A percentile compares a stretch with the other conserved stretches of the same genome.
phyloP scores from a whole-genome alignment of 2,888 invertebrate genomes.

The Drosophila longiperda region DNA sequence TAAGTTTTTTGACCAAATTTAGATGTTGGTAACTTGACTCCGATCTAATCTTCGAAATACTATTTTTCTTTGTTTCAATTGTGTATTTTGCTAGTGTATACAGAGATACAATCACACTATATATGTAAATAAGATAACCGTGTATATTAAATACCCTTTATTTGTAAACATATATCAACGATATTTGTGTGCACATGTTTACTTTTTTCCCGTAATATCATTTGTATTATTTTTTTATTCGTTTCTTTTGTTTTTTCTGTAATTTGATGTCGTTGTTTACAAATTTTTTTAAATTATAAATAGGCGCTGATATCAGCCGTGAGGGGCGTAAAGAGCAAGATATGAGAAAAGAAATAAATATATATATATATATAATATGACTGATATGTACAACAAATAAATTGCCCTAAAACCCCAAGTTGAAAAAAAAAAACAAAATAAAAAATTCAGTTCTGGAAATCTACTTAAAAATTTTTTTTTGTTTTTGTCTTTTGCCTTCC shows the following conservation, averaged over 20 bases:
- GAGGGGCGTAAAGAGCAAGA: background rate
- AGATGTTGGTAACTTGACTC: background rate
- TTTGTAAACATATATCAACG: slow-evolving; percentile 7
- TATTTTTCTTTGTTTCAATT: slow-evolving; percentile 25
- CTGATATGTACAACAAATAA: slow-evolving; percentile 25
- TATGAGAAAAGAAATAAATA: background rate
- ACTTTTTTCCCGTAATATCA: slow-evolving; percentile 17
- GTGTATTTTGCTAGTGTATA: slow-evolving; percentile 20
- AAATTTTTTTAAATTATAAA: slow-evolving; percentile 65
- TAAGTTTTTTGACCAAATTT: background rate
- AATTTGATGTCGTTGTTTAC: slow-evolving; percentile 47
- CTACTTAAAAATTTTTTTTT: slow-evolving; percentile 22
- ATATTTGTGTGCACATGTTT: slow-evolving; percentile 31
- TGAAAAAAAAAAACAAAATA: slow-evolving; percentile 1
- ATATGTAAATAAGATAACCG: slow-evolving; percentile 8
- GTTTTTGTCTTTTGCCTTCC: slow-evolving; percentile 1
- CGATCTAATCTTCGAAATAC: background rate
- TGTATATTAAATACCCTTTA: slow-evolving; percentile 16
- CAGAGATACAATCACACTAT: slow-evolving; percentile 7
- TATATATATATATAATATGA: slow-evolving; percentile 5
- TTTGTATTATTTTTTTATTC: background rate
- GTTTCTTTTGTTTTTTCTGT: slow-evolving; percentile 11
- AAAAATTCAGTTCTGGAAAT: slow-evolving; percentile 24
- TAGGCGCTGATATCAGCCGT: slow-evolving; percentile 40
- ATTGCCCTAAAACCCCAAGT: slow-evolving; percentile 12